These are phyloP conservation scores for Netelia fuscicornis DNA, from an alignment of 2,888 invertebrate species.

Conservation along the genomic window DNA sequence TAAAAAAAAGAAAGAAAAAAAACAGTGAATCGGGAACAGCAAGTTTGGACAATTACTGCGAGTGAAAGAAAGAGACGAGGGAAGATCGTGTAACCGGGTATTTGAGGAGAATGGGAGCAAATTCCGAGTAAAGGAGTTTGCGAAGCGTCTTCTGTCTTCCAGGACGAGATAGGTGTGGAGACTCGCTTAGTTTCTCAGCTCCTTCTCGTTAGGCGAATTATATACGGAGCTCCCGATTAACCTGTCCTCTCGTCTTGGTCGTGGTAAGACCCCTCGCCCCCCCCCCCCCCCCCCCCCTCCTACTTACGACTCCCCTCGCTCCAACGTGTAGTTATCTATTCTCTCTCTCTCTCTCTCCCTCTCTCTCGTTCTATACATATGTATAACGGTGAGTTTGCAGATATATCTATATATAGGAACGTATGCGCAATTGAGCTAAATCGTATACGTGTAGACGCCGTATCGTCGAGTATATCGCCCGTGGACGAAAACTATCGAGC, in stretches of 20 bases:
- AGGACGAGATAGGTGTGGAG: conserved; percentile 10
- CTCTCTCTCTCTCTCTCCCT: not conserved
- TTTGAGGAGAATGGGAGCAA: not conserved
- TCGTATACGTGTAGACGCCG: not conserved
- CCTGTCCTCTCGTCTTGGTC: conserved; percentile 37
- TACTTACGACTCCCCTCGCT: not conserved
- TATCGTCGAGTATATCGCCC: conserved; percentile 47
- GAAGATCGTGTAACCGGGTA: not conserved
- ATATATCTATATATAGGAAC: conserved; percentile 29
- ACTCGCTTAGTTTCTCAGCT: conserved; percentile 27
- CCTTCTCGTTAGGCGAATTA: conserved; percentile 48
- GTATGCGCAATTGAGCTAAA: conserved; percentile 26
- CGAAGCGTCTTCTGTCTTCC: conserved; percentile 10
- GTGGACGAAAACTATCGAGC: conserved; percentile 71
- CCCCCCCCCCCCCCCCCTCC: not conserved
- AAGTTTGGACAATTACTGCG: conserved; percentile 32
- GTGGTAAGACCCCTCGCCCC: not conserved
- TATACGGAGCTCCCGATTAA: conserved; percentile 50
- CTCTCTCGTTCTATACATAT: not conserved
- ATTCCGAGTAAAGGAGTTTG: not conserved
- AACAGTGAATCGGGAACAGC: conserved; percentile 12
- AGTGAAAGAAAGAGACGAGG: not conserved
- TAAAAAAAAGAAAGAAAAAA: not conserved
- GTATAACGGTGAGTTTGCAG: not conserved
- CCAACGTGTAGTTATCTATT: not conserved